A percentile compares a stretch with the other conserved stretches of the same genome.
These are phyloP conservation scores for Progne subis DNA, from an alignment of 2,113 vertebrate species.

Conservation along the genomic window DNA sequence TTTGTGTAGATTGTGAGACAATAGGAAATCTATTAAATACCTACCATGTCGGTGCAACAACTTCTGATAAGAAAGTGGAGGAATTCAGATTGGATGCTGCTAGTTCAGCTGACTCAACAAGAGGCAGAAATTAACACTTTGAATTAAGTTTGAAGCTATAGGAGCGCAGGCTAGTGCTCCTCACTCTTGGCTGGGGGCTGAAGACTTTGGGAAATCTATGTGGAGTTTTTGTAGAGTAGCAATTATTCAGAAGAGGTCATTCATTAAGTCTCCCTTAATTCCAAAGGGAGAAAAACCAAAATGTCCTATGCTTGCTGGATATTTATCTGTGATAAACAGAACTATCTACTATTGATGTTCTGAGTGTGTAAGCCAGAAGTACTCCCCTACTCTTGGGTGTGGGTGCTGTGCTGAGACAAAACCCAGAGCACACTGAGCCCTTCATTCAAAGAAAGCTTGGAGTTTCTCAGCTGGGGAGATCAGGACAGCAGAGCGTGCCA, in stretches of 20 bases:
- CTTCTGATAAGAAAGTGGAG: not conserved
- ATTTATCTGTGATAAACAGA: not conserved
- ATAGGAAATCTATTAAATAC: not conserved
- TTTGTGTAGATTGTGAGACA: not conserved
- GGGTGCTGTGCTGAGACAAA: not conserved
- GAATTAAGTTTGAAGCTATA: not conserved
- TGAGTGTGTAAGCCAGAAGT: not conserved
- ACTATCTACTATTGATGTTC: not conserved
- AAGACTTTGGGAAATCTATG: not conserved
- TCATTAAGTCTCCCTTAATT: not conserved
- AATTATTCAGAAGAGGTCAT: not conserved
- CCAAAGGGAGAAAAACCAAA: not conserved
- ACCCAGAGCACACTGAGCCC: not conserved
- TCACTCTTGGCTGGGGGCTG: not conserved
- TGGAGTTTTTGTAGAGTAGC: not conserved
- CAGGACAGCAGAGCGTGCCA: not conserved
- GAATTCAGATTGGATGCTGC: not conserved
- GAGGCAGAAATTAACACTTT: not conserved
- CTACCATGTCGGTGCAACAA: not conserved
- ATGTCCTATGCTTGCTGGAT: not conserved
- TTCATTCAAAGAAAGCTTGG: not conserved
- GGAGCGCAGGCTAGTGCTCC: not conserved
- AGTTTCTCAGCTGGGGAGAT: not conserved
- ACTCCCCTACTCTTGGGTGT: not conserved
- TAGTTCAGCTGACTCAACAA: not conserved